Conservation (phyloP, 2,888 invertebrate species). For the Petrophora chlorosata region DNA sequence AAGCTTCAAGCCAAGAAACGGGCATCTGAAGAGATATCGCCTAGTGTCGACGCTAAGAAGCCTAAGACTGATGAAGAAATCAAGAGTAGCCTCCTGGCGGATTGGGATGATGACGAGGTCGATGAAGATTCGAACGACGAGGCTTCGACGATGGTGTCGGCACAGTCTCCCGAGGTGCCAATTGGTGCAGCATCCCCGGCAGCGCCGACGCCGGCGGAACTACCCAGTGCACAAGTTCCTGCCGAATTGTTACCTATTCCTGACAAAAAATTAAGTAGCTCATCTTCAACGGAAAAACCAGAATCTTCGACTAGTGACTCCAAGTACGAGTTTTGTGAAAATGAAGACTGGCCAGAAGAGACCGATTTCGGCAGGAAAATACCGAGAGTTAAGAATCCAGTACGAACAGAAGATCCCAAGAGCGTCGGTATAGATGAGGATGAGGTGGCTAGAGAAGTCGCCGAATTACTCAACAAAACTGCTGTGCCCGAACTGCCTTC, state of each 20-base stretch:
- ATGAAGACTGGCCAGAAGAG: conserved; percentile 85
- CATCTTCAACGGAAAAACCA: conserved; percentile 60
- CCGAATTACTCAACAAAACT: conserved; percentile 85
- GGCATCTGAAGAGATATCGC: conserved; percentile 57
- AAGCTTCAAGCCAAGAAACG: conserved; percentile 69
- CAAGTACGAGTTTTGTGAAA: conserved; percentile 92
- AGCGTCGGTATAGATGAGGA: conserved; percentile 72
- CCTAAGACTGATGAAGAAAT: conserved; percentile 85
- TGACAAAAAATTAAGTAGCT: conserved; percentile 56
- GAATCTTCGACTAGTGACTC: conserved; percentile 82
- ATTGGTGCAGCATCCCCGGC: conserved; percentile 67
- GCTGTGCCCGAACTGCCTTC: conserved; percentile 83
- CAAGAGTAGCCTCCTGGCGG: conserved; percentile 88
- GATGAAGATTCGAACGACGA: conserved; percentile 72
- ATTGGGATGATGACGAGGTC: conserved; percentile 89
- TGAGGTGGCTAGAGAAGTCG: conserved; percentile 82
- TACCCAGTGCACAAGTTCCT: conserved; percentile 55
- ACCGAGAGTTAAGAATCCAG: conserved; percentile 82
- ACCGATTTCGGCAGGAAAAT: conserved; percentile 85
- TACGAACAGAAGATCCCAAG: conserved; percentile 69
- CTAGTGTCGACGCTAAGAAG: conserved; percentile 67
- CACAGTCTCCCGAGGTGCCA: conserved; percentile 65
- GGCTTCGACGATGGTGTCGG: conserved; percentile 53
- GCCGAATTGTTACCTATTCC: conserved; percentile 44
- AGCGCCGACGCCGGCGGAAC: conserved; percentile 66